phyloP scores from a whole-genome alignment of 2,797 vertebrate species.

The Hypotaenidia philippensis region DNA sequence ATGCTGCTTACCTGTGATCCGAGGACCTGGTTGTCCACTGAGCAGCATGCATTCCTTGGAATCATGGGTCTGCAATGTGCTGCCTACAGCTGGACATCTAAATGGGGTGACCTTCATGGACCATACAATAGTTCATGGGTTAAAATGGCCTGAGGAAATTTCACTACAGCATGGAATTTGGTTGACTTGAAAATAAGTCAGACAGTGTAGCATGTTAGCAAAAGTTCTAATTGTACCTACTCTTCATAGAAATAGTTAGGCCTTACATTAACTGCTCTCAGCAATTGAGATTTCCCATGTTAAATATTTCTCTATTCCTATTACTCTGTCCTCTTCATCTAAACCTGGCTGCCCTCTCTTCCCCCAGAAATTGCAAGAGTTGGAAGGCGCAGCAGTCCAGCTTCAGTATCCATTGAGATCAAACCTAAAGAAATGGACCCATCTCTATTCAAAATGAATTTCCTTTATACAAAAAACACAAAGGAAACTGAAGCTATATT shows the following conservation, averaged over 20 bases:
- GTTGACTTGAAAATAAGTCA: constrained; percentile 34
- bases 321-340: constrained; percentile 63
- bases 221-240: constrained; percentile 31
- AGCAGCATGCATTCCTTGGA: not conserved
- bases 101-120: not conserved
- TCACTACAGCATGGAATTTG: not conserved
- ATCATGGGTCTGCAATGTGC: not conserved
- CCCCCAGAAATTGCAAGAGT: constrained; percentile 66
- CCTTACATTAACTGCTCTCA: not conserved
- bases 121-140: not conserved
- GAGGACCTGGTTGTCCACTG: not conserved
- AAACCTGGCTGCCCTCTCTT: constrained; percentile 63
- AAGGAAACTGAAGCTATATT: constrained; percentile 63
- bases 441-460: constrained; percentile 72
- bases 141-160: not conserved
- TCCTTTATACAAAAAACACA: constrained; percentile 69
- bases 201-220: not conserved
- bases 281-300: constrained; percentile 46
- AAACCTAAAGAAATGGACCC: constrained; percentile 71
- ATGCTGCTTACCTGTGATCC: not conserved
- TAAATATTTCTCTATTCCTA: constrained; percentile 52
- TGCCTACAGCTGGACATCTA: not conserved
- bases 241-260: not conserved
- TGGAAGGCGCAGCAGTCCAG: constrained; percentile 69
- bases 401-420: constrained; percentile 68